phyloP scores from a whole-genome alignment of 2,797 vertebrate genomes.

The Orientallactaga sibirica region DNA sequence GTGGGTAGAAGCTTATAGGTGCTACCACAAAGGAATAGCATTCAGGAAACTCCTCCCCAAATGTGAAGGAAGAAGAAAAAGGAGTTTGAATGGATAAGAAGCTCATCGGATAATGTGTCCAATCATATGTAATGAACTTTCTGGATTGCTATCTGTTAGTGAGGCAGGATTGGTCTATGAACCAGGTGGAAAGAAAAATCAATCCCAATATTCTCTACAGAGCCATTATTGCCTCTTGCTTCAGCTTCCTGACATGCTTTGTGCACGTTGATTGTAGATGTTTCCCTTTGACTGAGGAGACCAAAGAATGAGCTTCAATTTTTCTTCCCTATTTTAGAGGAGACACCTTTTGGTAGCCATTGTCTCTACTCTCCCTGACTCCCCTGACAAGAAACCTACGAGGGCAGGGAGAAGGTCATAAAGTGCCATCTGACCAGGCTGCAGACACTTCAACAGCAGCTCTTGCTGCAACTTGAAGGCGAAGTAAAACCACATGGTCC shows the following conservation, averaged over 20 bases:
- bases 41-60: background rate
- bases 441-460: background rate
- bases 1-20: conserved; percentile 30
- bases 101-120: background rate
- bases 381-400: background rate
- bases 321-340: background rate
- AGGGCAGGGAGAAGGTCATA: background rate
- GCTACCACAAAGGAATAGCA: background rate
- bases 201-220: background rate
- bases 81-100: background rate
- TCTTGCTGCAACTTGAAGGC: conserved; percentile 9
- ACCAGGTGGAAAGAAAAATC: conserved; percentile 52
- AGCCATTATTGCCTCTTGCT: conserved; percentile 30
- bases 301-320: conserved; percentile 19
- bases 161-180: background rate
- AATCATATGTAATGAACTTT: conserved; percentile 8
- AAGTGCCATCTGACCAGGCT: background rate
- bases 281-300: background rate
- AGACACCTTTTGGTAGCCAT: background rate
- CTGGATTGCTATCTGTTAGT: conserved; percentile 2
- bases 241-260: conserved; percentile 30
- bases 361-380: background rate
- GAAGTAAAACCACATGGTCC: background rate
- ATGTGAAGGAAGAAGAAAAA: conserved; percentile 33
- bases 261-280: conserved; percentile 41